phyloP scores from a whole-genome alignment of 2,113 vertebrate genomes.

The Corapipo altera region DNA sequence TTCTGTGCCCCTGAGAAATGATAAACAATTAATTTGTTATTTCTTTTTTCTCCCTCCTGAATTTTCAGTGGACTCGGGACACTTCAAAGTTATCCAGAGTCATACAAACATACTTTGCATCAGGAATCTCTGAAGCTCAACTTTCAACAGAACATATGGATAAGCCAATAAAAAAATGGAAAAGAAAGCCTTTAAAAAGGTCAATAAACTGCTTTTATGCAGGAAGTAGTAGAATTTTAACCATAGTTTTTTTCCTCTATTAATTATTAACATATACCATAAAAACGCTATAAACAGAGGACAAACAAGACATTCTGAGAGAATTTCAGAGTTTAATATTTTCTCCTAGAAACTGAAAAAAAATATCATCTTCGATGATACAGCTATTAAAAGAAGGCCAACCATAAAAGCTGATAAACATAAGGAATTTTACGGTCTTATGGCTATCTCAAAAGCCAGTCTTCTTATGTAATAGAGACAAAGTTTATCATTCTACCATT shows the following conservation, averaged over 20 bases:
- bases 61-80: background rate
- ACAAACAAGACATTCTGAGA: background rate
- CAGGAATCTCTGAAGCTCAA: background rate
- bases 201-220: background rate
- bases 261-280: conserved; percentile 34
- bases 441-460: background rate
- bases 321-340: background rate
- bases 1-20: background rate
- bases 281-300: background rate
- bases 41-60: background rate
- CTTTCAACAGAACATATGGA: background rate
- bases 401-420: background rate
- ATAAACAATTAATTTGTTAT: background rate
- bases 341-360: background rate
- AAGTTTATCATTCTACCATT: background rate
- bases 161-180: background rate
- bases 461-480: background rate
- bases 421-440: background rate
- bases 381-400: background rate
- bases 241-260: background rate
- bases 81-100: background rate
- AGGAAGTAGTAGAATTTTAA: conserved; percentile 46
- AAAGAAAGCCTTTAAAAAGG: background rate
- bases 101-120: background rate
- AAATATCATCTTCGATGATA: background rate